Base-by-base conservation (phyloP, 2,888 invertebrate genomes). In the Fragum whitleyi region DNA sequence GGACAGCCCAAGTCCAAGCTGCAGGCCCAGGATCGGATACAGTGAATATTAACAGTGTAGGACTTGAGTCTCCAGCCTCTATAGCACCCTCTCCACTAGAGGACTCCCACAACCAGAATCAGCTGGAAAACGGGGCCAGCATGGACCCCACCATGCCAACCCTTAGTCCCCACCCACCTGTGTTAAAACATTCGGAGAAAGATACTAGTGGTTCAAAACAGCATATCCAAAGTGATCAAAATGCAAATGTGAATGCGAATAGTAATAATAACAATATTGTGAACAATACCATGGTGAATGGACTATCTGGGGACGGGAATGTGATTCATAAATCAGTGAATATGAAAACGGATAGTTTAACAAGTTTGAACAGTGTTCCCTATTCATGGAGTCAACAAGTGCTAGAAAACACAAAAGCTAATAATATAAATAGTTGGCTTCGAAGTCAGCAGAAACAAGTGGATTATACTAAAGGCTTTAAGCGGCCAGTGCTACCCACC, bases 401-500 rank as follows among this genome's bases (percentile, higher is more conserved):
- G 39, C 81, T 85, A 28, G 87, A 88, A 62, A 80, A 70, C 68
- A 81, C 89, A 14, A 90, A 91, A 74, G 87, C 85, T 55, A 88
- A 87, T 81, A 88, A 87, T 83, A 87, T 90, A 55, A 88, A 88
- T 76, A 87, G 87, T 79, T 91, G 92, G 92, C 81, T 92, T 61
- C 88, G 91, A 61, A 88, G 89, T 1, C 91, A 92, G 69, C 90
- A 90, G 61, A 84, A 85, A 69, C 88, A 88, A 72, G 84, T 86
- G 26, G 89, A 91, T 69, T 77, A 81, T 42, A 42, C 39, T 1
- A 79, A 79, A 61, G 95, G 85, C 94, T 96, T 91, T 85, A 97
- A 97, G 94, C 95, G 97, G 92, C 98, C 98, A 53, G 95, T 96
- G 85, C 95, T 98, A 90, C 96, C 96, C 71, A 96, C 96, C 68